phyloP scores from a whole-genome alignment of 2,888 invertebrate species.

The Heliconius ismenius region DNA sequence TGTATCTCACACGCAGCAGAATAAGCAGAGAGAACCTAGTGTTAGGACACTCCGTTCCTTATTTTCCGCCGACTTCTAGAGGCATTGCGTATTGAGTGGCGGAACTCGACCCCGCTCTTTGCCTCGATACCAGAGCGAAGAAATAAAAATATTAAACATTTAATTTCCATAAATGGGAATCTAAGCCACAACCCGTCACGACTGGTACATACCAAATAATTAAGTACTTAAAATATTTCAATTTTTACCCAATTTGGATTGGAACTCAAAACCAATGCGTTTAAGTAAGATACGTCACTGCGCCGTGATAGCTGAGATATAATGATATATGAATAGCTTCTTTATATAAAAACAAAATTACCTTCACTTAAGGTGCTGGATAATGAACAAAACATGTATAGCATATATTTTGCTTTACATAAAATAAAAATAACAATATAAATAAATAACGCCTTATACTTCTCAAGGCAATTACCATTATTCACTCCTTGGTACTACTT shows the following conservation, averaged over 20 bases:
- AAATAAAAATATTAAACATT: neutral
- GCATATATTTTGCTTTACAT: neutral
- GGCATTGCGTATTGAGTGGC: too few relatives aligned
- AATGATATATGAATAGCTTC: neutral
- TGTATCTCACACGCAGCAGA: neutral
- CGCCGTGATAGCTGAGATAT: neutral
- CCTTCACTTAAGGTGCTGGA: neutral
- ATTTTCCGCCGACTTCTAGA: too few relatives aligned
- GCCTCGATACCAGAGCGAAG: too few relatives aligned
- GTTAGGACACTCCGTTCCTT: neutral
- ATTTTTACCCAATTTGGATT: too few relatives aligned
- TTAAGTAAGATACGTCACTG: neutral
- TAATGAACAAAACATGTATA: neutral
- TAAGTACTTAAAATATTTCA: too few relatives aligned
- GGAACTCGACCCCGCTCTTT: too few relatives aligned
- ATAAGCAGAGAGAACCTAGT: neutral
- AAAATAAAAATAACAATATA: neutral
- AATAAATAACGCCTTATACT: neutral
- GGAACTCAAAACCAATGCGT: neutral
- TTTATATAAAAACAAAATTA: neutral
- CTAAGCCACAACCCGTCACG: neutral
- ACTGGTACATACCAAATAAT: too few relatives aligned
- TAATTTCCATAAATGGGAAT: neutral
- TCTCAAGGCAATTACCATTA: slow-evolving; percentile 1
- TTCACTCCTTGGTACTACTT: neutral